A percentile compares a stretch with the other conserved stretches of the same genome.
Evolutionary conservation across 2,888 invertebrate species (phyloP).

Genomic region (Protonemura montana): DNA sequence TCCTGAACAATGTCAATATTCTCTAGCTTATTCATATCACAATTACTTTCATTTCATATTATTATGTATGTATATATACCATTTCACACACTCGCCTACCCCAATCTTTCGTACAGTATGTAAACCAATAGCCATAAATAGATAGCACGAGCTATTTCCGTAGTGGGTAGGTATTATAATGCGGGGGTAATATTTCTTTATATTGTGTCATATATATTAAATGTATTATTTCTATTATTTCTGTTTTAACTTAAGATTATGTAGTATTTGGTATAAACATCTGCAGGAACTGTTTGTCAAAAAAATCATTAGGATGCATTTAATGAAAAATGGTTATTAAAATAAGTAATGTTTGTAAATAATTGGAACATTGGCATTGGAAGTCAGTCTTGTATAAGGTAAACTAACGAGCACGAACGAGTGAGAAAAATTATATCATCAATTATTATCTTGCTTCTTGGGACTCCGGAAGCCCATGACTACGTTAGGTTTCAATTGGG

Average conservation of each 20-base stretch:
- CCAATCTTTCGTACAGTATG: not conserved
- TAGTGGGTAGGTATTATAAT: constrained; percentile 26
- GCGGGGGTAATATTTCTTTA: constrained; percentile 17
- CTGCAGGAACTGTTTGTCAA: constrained; percentile 51
- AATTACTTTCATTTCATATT: constrained; percentile 21
- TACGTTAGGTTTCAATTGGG: constrained; percentile 17
- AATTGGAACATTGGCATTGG: constrained; percentile 51
- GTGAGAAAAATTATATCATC: not conserved
- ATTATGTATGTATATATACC: constrained; percentile 36
- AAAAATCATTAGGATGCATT: constrained; percentile 47
- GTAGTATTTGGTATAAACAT: constrained; percentile 51
- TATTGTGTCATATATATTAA: not conserved
- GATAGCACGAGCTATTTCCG: constrained; percentile 23
- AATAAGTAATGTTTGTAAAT: constrained; percentile 50
- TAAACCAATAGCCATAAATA: constrained; percentile 15
- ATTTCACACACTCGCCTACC: constrained; percentile 17
- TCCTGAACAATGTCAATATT: constrained; percentile 7
- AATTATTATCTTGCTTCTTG: constrained; percentile 12
- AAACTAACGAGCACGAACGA: constrained; percentile 48
- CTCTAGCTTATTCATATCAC: constrained; percentile 41
- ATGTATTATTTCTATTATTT: constrained; percentile 41
- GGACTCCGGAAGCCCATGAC: constrained; percentile 33
- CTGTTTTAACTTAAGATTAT: constrained; percentile 50
- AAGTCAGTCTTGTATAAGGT: constrained; percentile 52
- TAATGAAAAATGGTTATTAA: constrained; percentile 49